Percentiles rank a stretch among this genome's conserved stretches.
phyloP scores from a whole-genome alignment of 23 tunicate genomes.

The Phallusia fumigata region DNA sequence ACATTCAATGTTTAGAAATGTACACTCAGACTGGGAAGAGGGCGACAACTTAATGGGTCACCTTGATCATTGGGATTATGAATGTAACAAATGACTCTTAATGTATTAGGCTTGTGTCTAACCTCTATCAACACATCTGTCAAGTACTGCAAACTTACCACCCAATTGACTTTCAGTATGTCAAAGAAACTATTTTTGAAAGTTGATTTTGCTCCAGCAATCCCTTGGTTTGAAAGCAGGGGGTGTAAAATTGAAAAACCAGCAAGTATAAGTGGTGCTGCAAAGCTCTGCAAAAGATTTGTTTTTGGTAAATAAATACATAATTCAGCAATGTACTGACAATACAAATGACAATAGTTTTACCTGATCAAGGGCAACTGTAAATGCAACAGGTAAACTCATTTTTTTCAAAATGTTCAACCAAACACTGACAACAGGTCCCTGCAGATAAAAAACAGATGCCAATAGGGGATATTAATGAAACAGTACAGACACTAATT shows the following conservation, averaged over 20 bases:
- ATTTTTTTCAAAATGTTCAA: constrained; percentile 18
- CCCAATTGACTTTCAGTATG: constrained; percentile 26
- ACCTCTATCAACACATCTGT: no score
- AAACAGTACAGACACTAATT: not conserved
- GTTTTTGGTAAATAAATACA: not conserved
- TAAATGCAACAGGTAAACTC: constrained; percentile 12
- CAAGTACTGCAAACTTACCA: constrained; percentile 25
- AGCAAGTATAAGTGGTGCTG: constrained; percentile 30
- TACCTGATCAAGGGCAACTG: constrained; percentile 51
- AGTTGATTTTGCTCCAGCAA: constrained; percentile 27
- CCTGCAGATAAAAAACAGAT: constrained; percentile 13
- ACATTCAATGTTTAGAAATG: no score
- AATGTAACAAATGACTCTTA: no score
- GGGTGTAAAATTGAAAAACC: constrained; percentile 45
- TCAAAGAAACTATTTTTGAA: constrained; percentile 11
- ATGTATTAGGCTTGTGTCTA: no score
- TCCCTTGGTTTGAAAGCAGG: constrained; percentile 31
- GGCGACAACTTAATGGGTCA: no score
- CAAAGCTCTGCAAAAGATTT: constrained; percentile 11
- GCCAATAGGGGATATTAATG: not conserved
- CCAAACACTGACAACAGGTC: constrained; percentile 47
- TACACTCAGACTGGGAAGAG: no score
- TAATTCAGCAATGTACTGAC: not conserved
- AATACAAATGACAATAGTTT: no score
- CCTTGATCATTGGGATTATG: no score